Conservation (phyloP, 2,888 invertebrate species). For the Podabrus alpinus region DNA sequence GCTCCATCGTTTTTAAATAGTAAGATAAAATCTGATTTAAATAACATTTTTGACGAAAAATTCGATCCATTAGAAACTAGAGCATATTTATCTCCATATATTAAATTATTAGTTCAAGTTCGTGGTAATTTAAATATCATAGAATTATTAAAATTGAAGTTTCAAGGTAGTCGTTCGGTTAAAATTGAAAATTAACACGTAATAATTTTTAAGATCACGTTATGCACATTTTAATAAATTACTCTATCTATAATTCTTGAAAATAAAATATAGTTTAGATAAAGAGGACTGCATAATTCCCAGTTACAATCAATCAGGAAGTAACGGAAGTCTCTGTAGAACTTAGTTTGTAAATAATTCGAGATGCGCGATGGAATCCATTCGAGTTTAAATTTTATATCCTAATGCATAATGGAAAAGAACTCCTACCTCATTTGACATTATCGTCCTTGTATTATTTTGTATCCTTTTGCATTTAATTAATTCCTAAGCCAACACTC, state of each 20-base stretch:
- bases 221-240: background rate
- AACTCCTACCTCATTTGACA: too few relatives aligned
- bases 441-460: too few relatives aligned
- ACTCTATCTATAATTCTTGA: background rate
- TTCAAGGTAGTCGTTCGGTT: background rate
- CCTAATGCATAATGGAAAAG: too few relatives aligned
- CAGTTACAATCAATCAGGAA: background rate
- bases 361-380: too few relatives aligned
- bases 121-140: background rate
- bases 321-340: too few relatives aligned
- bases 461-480: too few relatives aligned
- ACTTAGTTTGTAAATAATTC: too few relatives aligned
- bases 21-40: too few relatives aligned
- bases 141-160: background rate
- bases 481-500: too few relatives aligned
- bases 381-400: too few relatives aligned
- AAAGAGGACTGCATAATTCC: background rate
- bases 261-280: background rate
- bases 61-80: background rate
- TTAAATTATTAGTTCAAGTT: background rate
- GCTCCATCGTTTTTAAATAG: too few relatives aligned
- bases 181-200: background rate
- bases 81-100: background rate
- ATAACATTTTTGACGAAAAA: background rate
- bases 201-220: background rate